phyloP scores from a whole-genome alignment of 2,797 vertebrate species.

The Platalea minor region DNA sequence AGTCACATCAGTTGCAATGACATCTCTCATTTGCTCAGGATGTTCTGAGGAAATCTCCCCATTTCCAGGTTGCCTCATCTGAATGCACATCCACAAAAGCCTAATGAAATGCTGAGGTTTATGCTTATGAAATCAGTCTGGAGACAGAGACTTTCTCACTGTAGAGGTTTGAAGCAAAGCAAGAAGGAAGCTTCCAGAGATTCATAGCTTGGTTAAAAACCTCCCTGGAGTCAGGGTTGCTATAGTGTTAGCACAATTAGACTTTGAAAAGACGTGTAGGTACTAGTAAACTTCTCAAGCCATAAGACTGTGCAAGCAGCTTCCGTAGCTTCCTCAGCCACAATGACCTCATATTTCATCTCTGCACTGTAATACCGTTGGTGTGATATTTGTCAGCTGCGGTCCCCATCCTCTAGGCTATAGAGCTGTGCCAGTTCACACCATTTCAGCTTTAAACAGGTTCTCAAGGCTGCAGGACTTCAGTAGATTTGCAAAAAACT shows the following conservation, averaged over 20 bases:
- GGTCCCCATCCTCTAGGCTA: conserved; percentile 11
- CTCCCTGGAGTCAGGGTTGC: conserved; percentile 42
- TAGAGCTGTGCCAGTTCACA: background rate
- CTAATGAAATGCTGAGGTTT: background rate
- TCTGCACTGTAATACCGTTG: background rate
- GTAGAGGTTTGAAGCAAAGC: background rate
- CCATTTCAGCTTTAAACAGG: background rate
- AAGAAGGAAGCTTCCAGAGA: conserved; percentile 26
- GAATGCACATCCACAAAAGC: background rate
- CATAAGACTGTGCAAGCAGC: background rate
- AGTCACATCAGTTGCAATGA: background rate
- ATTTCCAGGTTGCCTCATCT: background rate
- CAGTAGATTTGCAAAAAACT: background rate
- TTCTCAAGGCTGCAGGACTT: background rate
- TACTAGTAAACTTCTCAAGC: conserved; percentile 4
- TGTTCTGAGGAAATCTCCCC: background rate
- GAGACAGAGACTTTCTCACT: background rate
- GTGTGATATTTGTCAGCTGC: conserved; percentile 6
- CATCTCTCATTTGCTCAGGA: background rate
- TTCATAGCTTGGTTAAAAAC: background rate
- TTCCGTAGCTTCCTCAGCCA: background rate
- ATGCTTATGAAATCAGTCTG: background rate
- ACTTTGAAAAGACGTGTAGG: background rate
- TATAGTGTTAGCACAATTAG: background rate
- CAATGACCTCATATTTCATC: background rate